These are phyloP conservation scores for Chironomus tentans DNA, from an alignment of 2,888 invertebrate genomes.

Conservation along the genomic window DNA sequence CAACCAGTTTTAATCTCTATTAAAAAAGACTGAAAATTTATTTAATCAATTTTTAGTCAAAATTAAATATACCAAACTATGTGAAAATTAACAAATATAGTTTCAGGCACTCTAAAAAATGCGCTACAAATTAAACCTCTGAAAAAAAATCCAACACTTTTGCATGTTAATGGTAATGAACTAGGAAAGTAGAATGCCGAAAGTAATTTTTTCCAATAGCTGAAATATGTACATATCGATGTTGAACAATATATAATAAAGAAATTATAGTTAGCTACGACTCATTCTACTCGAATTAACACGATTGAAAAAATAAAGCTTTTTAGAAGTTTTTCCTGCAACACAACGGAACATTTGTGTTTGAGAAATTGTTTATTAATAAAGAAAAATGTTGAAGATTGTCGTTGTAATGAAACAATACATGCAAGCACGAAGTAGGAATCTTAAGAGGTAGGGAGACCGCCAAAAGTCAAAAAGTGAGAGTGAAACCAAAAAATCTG, in stretches of 20 bases:
- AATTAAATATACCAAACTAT: too few species aligned
- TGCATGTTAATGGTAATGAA: conserved; percentile 6
- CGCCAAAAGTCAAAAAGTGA: conserved; percentile 26
- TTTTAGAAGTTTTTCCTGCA: conserved; percentile 17
- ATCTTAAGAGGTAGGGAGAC: conserved; percentile 16
- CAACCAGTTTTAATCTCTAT: too few species aligned
- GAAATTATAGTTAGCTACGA: too few species aligned
- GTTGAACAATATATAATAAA: too few species aligned
- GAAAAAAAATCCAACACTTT: background rate
- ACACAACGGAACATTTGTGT: background rate
- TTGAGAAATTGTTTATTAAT: background rate
- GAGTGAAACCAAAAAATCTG: conserved; percentile 25
- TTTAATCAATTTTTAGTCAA: too few species aligned
- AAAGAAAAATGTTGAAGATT: background rate
- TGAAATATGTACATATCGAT: too few species aligned
- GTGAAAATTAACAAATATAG: too few species aligned
- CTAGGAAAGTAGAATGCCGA: background rate
- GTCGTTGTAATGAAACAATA: conserved; percentile 9
- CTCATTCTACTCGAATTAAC: too few species aligned
- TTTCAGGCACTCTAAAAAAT: too few species aligned
- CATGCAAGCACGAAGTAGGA: background rate
- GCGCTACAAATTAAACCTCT: too few species aligned
- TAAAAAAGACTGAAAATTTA: too few species aligned
- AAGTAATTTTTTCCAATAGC: background rate
- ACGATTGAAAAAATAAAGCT: background rate